Base-by-base conservation (phyloP, 2,113 vertebrate genomes). In the Malurus alboscapulatus region DNA sequence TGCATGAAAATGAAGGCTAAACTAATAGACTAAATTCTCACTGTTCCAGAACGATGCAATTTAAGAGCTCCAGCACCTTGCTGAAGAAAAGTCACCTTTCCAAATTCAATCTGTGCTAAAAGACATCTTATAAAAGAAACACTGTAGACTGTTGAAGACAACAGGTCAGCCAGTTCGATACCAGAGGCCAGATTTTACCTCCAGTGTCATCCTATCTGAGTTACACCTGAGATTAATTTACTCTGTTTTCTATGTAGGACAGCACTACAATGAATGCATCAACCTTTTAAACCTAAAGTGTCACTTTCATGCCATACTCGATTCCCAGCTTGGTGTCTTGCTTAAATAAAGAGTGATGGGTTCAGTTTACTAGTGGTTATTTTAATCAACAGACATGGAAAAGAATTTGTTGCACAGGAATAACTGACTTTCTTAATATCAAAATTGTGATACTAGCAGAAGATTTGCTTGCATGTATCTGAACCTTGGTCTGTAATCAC, bases 161-260 rank as follows among this genome's bases (percentile, higher is more conserved):
- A 18, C 15, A 83, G 50, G 67, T 91, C 75, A 94, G 9, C 44
- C 27, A 54, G 25, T 36, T 87, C 17, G 5, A 85, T 80, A 76
- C 18, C 62, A 34, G 42, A 79, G 48, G 18, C 14, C 42, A 66
- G 77, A 79, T 89, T 92, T 91, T 95, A 34, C 50, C 59, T 58
- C 38, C 34, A 50, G 17, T 30, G 50, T 58, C 54, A 85, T 73
- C 21, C 55, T 69, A 50, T 90, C 38, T 47, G 29, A 89, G 38
- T 71, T 91, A 87, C 84, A 66, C 10, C 10, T n/a, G 55, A 74
- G 67, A 94, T 79, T 89, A 91, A 90, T 93, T 93, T 87, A 73
- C 54, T 80, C 18, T 92, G 40, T 68, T 92, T 47, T 69, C 55
- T 89, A 2, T 44, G 38, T 58, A 83, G 34, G 67, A 62, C 84